These are phyloP conservation scores for Varanus komodoensis DNA, from an alignment of 2,113 vertebrate species.

Conservation along the genomic window DNA sequence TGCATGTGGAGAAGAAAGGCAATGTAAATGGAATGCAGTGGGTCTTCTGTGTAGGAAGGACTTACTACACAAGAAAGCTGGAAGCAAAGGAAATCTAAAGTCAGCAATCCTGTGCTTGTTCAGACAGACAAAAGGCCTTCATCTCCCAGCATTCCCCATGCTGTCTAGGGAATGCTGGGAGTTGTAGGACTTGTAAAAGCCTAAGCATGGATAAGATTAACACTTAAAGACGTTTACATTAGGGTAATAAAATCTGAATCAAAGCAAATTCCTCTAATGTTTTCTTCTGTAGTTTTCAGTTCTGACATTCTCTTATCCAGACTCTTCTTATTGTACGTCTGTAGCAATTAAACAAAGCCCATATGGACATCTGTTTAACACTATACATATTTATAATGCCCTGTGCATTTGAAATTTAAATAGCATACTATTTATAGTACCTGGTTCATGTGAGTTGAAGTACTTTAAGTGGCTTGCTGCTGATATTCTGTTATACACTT, in stretches of 20 bases:
- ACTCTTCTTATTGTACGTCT: slow-evolving; percentile 57
- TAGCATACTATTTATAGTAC: slow-evolving; percentile 68
- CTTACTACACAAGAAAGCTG: accelerated
- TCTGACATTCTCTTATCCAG: slow-evolving; percentile 52
- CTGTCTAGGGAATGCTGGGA: too few relatives aligned
- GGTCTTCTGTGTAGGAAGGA: neutral
- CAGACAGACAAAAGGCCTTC: too few relatives aligned
- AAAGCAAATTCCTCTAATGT: neutral
- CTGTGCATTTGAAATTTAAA: slow-evolving; percentile 78
- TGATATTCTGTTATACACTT: slow-evolving; percentile 50
- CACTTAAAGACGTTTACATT: slow-evolving; percentile 12
- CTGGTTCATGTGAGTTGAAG: slow-evolving; percentile 57
- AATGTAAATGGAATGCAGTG: too few relatives aligned
- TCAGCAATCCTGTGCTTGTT: neutral
- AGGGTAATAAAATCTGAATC: slow-evolving; percentile 9
- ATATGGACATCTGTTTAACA: slow-evolving; percentile 71
- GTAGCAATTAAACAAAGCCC: slow-evolving; percentile 65
- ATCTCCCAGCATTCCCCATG: too few relatives aligned
- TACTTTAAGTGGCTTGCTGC: slow-evolving; percentile 45
- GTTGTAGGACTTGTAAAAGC: too few relatives aligned
- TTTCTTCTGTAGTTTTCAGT: slow-evolving; percentile 61
- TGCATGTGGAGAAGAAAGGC: neutral
- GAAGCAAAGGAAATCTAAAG: slow-evolving; percentile 21
- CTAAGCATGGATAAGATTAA: too few relatives aligned
- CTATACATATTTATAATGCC: slow-evolving; percentile 70